Evolutionary conservation across 2,797 vertebrate species (phyloP), one percentile per base, ranked within the genome.

Genomic region (Mormyrops attenuatus): DNA sequence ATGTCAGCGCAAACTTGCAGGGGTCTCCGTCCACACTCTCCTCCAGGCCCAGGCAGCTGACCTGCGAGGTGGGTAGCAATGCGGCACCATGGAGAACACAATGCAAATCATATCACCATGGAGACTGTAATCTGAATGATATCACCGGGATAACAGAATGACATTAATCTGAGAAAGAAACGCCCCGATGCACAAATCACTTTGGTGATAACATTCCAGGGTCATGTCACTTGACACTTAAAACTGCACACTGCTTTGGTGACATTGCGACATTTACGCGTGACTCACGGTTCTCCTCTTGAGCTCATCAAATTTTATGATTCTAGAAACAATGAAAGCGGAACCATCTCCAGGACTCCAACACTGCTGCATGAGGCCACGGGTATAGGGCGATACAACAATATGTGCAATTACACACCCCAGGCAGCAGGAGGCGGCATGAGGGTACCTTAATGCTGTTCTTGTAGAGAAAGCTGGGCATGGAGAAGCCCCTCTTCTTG

Each of bases 391-490:
- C 8, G 17, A 44, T 15, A 34, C 17, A 80, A 44, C 15, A 44
- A 44, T 7, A 20, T 3, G 2, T 8, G 73, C 15, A 7, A 47
- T 44, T 47, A 47, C 38, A 34, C 85, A 60, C 30, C 7, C 52
- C 52, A 1, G 13, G 13, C 52, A 30, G 52, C 17, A 60, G 34
- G 34, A 8, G 34, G 52, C 0, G 22, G 2, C 60, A 17, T 15
- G 17, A 22, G 90, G 30, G 93, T 95, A 99, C 99, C 97, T 99
- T 99, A 94, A 99, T 98, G 91, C 98, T 99, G 95, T 97, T 97
- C 95, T 98, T 99, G 93, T 99, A 99, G 89, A 98, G 96, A 94
- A 99, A 99, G 90, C 98, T 97, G 0, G 98, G 98, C 95, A 97
- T 95, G 88, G 97, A 98, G 96, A 97, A 98, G 90, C 98, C 99